These are phyloP conservation scores for Euphydryas editha DNA, from an alignment of 2,888 invertebrate genomes.

Conservation along the genomic window DNA sequence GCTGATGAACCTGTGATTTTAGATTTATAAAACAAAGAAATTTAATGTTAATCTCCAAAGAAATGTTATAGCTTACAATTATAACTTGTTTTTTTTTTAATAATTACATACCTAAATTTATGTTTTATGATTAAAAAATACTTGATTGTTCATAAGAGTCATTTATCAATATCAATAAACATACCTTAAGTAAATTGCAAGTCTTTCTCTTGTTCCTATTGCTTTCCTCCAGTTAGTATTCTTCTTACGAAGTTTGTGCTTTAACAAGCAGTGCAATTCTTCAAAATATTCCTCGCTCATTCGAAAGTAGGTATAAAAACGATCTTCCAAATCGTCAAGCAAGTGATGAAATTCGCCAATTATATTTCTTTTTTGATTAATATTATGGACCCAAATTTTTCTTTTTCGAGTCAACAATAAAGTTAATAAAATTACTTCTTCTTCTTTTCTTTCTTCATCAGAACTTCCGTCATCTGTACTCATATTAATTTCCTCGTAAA, in stretches of 20 bases:
- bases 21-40: no score
- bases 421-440: background rate
- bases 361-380: conserved; percentile 29
- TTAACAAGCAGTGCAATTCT: conserved; percentile 30
- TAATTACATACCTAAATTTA: no score
- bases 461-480: no score
- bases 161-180: no score
- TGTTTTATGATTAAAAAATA: no score
- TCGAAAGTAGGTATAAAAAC: conserved; percentile 32
- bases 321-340: conserved; percentile 28
- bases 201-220: conserved; percentile 34
- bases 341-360: conserved; percentile 33
- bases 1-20: no score
- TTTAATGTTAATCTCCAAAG: no score
- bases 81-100: no score
- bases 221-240: conserved; percentile 30
- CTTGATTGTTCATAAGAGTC: no score
- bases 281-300: conserved; percentile 31
- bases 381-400: conserved; percentile 32
- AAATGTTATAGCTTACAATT: no score
- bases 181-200: conserved; percentile 29
- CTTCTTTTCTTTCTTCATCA: no score
- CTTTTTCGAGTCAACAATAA: conserved; percentile 22
- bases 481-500: no score
- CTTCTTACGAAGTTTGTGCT: conserved; percentile 14